These are phyloP conservation scores for Pionites leucogaster DNA, from an alignment of 2,113 vertebrate species.

Conservation along the genomic window DNA sequence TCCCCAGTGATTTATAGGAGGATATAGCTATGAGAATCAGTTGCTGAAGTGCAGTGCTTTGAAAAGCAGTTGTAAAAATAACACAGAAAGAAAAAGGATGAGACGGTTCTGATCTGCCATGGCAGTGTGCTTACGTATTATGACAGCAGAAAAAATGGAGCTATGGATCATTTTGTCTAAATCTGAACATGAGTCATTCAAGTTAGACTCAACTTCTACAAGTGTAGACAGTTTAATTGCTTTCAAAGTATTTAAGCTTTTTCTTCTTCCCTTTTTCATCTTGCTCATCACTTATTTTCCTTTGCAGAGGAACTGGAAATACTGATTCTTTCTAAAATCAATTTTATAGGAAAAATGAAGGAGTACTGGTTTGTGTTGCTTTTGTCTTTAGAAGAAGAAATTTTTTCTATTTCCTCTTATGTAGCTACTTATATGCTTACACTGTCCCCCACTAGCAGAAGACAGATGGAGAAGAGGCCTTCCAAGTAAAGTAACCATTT, in stretches of 20 bases:
- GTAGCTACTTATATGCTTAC: neutral
- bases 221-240: neutral
- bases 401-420: neutral
- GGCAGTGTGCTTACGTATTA: accelerated
- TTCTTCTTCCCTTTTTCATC: neutral
- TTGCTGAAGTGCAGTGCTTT: neutral
- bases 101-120: neutral
- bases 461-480: neutral
- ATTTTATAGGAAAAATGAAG: neutral
- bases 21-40: neutral
- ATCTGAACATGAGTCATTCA: neutral
- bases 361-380: neutral
- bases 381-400: neutral
- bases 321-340: neutral
- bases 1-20: neutral
- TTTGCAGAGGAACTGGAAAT: neutral
- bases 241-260: neutral
- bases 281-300: neutral
- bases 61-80: neutral
- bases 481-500: neutral
- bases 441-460: neutral
- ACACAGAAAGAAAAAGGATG: neutral
- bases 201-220: neutral
- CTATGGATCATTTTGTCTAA: neutral
- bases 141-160: neutral